Evolutionary conservation across 2,797 vertebrate genomes (phyloP), one percentile per base, ranked within the genome.

Genomic region (Hemibagrus guttatus): DNA sequence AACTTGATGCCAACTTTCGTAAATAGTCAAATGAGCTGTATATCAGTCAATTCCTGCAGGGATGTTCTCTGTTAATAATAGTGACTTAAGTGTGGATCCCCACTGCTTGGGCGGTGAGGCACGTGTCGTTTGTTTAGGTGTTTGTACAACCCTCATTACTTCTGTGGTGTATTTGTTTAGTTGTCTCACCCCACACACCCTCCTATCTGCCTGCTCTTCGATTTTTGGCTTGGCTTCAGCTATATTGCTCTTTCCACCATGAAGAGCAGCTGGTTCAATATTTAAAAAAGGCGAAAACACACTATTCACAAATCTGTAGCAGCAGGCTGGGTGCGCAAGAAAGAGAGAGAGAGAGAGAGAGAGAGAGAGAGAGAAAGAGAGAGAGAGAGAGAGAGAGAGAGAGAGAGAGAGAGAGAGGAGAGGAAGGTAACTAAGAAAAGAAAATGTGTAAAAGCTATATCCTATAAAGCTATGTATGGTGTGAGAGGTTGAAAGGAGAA

Each of bases 211-310:
- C 59, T 89, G 87, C 92, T 92, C 92, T 95, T 95, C 93, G 94
- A 95, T 95, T 95, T 91, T 94, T 94, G 93, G 93, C 94, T 91
- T 92, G 79, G 92, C 86, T 90, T 85, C 93, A 90, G 96, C 92
- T 82, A 96, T 93, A 93, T 96, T 96, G 95, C 93, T 93, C 97
- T 97, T 95, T 91, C 93, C 95, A 66, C 93, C 93, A 93, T 94
- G 96, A 96, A 96, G 97, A 97, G 97, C 98, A 99, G 97, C 98
- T 99, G 98, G 96, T 95, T 96, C 96, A 96, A 96, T 98, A 98
- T 96, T 96, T 93, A 89, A 96, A 95, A 86, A 90, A 91, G 59
- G 84, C 52, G 59, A 61, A 86, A 81, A 54, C 39, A 78, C 17
- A 83, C 94, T 94, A 96, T 96, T 96, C 96, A 95, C 96, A 94